A percentile compares a stretch with the other conserved stretches of the same genome.
phyloP scores from a whole-genome alignment of 2,888 invertebrate species.

The Netelia inedita region DNA sequence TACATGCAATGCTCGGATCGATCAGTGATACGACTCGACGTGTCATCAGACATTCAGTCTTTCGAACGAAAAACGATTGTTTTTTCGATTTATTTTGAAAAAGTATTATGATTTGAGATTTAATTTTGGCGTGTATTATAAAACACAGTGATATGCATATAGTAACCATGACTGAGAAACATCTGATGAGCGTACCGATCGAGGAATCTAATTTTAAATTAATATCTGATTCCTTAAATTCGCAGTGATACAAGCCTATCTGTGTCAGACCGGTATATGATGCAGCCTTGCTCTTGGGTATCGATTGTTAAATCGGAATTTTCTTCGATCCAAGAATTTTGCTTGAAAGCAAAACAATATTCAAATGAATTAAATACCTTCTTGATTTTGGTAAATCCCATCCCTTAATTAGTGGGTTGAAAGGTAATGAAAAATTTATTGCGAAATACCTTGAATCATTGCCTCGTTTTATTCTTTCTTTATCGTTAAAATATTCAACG shows the following conservation, averaged over 20 bases:
- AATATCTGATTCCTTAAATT: not conserved
- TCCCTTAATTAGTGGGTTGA: no score
- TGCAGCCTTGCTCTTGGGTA: slow-evolving; percentile 23
- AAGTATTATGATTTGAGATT: not conserved
- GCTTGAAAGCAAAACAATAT: no score
- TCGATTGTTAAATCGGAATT: not conserved
- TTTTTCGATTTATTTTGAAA: not conserved
- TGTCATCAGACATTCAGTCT: not conserved
- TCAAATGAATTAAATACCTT: no score
- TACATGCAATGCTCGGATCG: slow-evolving; percentile 31
- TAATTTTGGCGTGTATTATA: not conserved
- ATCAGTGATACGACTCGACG: slow-evolving; percentile 16
- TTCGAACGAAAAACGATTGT: not conserved
- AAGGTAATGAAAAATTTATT: no score
- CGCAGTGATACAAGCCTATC: slow-evolving; percentile 39
- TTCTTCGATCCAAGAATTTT: not conserved
- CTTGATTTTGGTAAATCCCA: no score
- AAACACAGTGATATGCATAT: not conserved
- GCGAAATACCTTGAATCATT: not conserved
- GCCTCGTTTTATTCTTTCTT: slow-evolving; percentile 18
- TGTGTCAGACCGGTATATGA: slow-evolving; percentile 34
- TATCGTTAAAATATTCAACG: slow-evolving; percentile 14
- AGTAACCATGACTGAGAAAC: not conserved
- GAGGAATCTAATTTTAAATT: not conserved
- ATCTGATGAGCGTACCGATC: slow-evolving; percentile 37